Evolutionary conservation across 2,888 invertebrate species (phyloP).

Genomic region (Pyrochroa serraticornis): DNA sequence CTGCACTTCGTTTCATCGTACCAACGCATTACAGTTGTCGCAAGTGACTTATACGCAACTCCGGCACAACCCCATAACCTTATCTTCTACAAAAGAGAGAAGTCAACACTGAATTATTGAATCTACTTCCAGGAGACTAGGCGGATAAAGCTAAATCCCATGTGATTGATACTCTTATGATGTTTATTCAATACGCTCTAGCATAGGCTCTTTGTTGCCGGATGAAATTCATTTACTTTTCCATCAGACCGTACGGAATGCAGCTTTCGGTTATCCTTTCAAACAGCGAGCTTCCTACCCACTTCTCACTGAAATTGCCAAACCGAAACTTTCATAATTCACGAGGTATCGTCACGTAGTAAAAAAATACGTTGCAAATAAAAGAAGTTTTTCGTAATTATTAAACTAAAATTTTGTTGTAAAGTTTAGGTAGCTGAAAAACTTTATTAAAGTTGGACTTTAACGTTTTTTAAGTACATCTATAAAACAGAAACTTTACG

Average conservation of each 20-base stretch:
- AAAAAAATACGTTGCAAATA: no score
- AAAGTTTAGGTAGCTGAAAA: no score
- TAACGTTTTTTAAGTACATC: no score
- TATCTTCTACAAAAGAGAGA: slow-evolving; percentile 39
- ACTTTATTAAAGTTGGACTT: no score
- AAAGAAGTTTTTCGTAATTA: no score
- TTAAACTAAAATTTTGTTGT: no score
- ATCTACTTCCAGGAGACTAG: slow-evolving; percentile 46
- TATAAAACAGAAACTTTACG: no score
- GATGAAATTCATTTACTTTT: slow-evolving; percentile 36
- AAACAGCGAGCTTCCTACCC: not conserved
- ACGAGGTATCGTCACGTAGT: no score
- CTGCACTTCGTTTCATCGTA: not conserved
- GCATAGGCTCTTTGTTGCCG: slow-evolving; percentile 32
- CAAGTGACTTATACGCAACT: slow-evolving; percentile 15
- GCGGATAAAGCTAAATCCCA: slow-evolving; percentile 48
- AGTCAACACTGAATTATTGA: slow-evolving; percentile 51
- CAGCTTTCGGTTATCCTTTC: slow-evolving; percentile 15
- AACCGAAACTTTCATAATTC: no score
- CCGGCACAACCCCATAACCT: slow-evolving; percentile 9
- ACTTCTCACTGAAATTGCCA: no score
- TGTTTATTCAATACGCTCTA: slow-evolving; percentile 47
- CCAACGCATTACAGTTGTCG: slow-evolving; percentile 15
- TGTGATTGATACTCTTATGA: slow-evolving; percentile 50
- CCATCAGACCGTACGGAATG: slow-evolving; percentile 22